Base-by-base conservation (phyloP, 2,888 invertebrate species). In the Acronicta psi region DNA sequence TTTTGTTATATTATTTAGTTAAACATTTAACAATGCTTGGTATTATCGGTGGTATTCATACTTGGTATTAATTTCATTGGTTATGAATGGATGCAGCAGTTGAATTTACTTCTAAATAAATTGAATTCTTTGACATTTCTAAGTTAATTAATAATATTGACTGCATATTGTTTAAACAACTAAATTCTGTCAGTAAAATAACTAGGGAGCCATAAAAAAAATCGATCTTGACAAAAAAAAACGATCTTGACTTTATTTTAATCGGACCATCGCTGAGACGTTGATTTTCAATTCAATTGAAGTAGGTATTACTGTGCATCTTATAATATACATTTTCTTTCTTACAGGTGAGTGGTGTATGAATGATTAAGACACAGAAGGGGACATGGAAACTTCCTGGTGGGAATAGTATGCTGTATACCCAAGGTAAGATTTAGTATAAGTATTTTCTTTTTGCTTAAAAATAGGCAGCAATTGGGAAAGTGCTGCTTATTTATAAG, bases 401-500 rank as follows among this genome's bases (percentile, higher is more conserved):
- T 70, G 55, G 51, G 56, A 73, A 79, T 85, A 90, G 72, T 85
- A 93, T 93, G 92, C 85, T 90, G 83, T 91, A 91, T 81, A 90
- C 87, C 53, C 91, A 90, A 93, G 93, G 93, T 93, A 80, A 85
- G 88, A 63, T 52, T 0, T 8, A 16, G n/a, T n/a, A n/a, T n/a
- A n/a, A n/a, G n/a, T n/a, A n/a, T 20, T 25, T 20, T 20, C 2
- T 20, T 20, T 20, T 4, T 20, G 2, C 5, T 20, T 4, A 20
- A 20, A 20, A 20, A 20, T 20, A 4, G 20, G 20, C 20, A n/a
- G n/a, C n/a, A n/a, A n/a, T n/a, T n/a, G n/a, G n/a, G n/a, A n/a
- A n/a, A n/a, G n/a, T n/a, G n/a, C n/a, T n/a, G n/a, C n/a, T n/a
- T n/a, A n/a, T n/a, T n/a, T n/a, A n/a, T n/a, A n/a, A n/a, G n/a